Base-by-base conservation (phyloP, 1,140 invertebrate species). In the Phocides pigmalion region DNA sequence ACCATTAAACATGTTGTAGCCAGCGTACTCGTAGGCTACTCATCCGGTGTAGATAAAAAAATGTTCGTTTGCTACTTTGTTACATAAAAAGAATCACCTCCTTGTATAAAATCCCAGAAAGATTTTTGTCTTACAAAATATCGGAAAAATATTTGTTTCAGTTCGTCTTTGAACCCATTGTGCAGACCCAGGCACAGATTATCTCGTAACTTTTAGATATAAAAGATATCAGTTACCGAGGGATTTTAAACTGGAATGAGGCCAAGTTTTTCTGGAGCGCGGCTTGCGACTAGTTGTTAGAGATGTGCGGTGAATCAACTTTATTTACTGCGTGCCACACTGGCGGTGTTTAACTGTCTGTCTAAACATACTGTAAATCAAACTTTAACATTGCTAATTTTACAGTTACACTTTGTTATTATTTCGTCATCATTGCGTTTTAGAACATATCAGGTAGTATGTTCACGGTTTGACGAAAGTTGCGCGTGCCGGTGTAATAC, bases 201-300 rank as follows among this genome's bases (percentile, higher is more conserved):
- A 44, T 59, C 42, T 59, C 56, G 42, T 59, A 59, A 59, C 56
- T 59, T 59, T 47, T 47, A 59, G 42, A 47, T 58, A 58, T 32
- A 59, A 59, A 59, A 59, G 54, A 46, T 46, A 35, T 59, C 54
- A 25, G 42, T 46, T 59, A 35, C 54, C 15, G 54, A 42, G 54
- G 16, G 54, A 32, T 28, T 42, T 17, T 11, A 44, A 59, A 14
- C 16, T 59, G 54, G 54, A 59, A 16, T 17, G 22, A 17, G 42
- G 54, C 54, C 54, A 59, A 59, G 54, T 59, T 59, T 42, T 58
- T 56, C 37, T 41, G 37, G 53, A 11, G 44, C 53, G 32, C 32
- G 35, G 32, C n/a, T 17, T 8, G 8, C 6, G 41, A 44, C 15
- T 35, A 47, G 41, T 12, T n/a, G 54, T 35, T 46, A 58, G 20